Conservation (phyloP, 2,888 invertebrate genomes). For the Leucophenga maculata region DNA sequence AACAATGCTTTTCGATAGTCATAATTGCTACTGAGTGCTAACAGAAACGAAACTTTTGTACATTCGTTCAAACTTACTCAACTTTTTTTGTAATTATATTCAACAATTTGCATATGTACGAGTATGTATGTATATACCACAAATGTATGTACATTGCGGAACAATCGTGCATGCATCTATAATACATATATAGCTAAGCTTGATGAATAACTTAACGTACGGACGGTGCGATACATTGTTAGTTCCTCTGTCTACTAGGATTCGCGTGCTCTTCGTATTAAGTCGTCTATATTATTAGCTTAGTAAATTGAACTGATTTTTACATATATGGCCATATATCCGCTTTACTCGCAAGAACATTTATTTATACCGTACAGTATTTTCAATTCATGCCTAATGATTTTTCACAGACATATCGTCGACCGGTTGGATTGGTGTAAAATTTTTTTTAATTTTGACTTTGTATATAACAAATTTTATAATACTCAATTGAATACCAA, state of each 20-base stretch:
- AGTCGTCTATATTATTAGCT: slow-evolving; percentile 35
- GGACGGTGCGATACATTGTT: no score
- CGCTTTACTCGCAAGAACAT: neutral
- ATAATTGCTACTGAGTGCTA: slow-evolving; percentile 27
- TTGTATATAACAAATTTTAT: neutral
- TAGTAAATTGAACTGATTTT: neutral
- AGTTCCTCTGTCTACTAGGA: no score
- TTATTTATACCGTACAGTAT: neutral
- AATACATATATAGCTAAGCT: no score
- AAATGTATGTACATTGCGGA: neutral
- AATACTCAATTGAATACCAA: slow-evolving; percentile 45
- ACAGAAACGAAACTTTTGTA: neutral
- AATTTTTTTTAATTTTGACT: neutral
- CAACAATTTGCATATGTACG: slow-evolving; percentile 36
- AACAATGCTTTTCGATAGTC: slow-evolving; percentile 31
- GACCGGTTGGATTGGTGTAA: no score
- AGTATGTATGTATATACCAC: slow-evolving; percentile 8
- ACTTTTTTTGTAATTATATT: slow-evolving; percentile 28
- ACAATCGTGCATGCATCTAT: neutral
- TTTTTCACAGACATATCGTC: no score
- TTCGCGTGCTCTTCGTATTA: neutral
- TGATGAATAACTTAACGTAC: no score
- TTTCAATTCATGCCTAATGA: no score
- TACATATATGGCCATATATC: neutral
- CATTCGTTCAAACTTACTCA: slow-evolving; percentile 4